These are phyloP conservation scores for Mesorhabditis belari DNA, from an alignment of 2,888 invertebrate species.

Conservation along the genomic window DNA sequence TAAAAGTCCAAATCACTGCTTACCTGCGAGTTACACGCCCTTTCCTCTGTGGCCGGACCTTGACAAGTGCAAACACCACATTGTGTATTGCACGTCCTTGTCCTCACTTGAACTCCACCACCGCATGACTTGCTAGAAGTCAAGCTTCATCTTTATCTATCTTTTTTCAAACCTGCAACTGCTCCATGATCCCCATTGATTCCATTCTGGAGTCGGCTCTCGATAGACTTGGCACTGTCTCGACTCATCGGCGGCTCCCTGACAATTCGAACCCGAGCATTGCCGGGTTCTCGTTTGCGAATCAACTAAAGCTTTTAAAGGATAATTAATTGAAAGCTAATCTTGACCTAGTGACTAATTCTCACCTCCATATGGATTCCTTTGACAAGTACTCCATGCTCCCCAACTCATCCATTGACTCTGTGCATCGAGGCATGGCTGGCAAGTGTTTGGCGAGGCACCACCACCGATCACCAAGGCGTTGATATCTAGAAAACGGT, in stretches of 20 bases:
- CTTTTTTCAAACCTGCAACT: not conserved
- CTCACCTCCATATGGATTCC: too few species aligned
- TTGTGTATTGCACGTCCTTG: conserved; percentile 28
- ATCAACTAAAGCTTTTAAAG: not conserved
- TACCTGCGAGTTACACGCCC: conserved; percentile 23
- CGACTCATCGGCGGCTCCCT: not conserved
- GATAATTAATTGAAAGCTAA: too few species aligned
- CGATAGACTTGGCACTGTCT: not conserved
- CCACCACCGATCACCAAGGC: too few species aligned
- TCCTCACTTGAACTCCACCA: conserved; percentile 24
- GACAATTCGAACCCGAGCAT: not conserved
- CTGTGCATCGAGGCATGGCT: too few species aligned
- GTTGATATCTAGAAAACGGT: too few species aligned
- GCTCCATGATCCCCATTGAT: not conserved
- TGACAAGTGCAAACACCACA: conserved; percentile 28
- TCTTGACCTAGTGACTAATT: too few species aligned
- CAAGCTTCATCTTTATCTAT: too few species aligned
- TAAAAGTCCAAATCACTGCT: too few species aligned
- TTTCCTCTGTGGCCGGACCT: conserved; percentile 19
- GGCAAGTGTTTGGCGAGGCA: too few species aligned
- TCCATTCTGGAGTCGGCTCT: not conserved
- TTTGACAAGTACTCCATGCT: too few species aligned
- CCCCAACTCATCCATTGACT: too few species aligned
- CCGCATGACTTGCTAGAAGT: conserved; percentile 28
- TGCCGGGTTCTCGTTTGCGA: not conserved